Conservation (phyloP, 1,140 invertebrate species). For the Coenobita brevimanus region DNA sequence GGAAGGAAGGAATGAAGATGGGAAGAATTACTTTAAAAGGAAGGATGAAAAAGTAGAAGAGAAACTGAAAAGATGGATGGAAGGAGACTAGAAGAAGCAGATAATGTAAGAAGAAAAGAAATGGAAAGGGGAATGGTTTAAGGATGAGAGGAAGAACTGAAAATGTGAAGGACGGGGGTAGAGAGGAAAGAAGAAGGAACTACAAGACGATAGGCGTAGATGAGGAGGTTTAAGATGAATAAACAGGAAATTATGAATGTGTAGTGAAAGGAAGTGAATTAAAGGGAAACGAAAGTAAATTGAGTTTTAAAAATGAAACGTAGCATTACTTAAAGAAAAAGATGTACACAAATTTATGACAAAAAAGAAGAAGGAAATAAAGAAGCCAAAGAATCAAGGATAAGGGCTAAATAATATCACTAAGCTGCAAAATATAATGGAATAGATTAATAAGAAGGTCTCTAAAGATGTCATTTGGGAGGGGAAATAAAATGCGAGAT, state of each 20-base stretch:
- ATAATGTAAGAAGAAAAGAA: background rate
- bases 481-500: too few relatives aligned
- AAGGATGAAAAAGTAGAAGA: background rate
- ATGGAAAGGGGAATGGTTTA: background rate
- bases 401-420: too few relatives aligned
- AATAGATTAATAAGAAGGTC: too few relatives aligned
- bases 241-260: background rate
- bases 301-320: background rate
- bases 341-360: too few relatives aligned
- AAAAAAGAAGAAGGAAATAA: too few relatives aligned
- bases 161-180: too few relatives aligned
- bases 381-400: too few relatives aligned
- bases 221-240: background rate
- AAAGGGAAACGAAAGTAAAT: background rate
- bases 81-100: background rate
- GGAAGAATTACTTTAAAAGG: background rate
- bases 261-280: background rate
- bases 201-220: background rate
- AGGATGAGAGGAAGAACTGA: too few relatives aligned
- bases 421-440: too few relatives aligned
- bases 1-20: background rate
- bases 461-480: too few relatives aligned
- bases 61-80: background rate
- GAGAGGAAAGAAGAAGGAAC: background rate
- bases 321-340: background rate